Conservation (phyloP, 2,888 invertebrate species). For the Siphlonurus alternatus region DNA sequence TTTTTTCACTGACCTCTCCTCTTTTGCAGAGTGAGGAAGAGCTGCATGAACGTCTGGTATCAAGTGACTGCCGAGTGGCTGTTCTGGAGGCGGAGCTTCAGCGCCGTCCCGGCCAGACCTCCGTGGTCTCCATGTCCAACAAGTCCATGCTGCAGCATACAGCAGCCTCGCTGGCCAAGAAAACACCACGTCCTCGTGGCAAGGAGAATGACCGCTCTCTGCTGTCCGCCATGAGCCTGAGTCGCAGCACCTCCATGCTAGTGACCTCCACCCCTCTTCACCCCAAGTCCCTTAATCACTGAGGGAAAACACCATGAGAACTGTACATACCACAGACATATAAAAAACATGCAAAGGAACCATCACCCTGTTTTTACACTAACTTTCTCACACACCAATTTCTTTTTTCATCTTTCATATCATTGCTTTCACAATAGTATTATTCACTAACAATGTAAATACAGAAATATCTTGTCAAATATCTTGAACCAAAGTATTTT, state of each 20-base stretch:
- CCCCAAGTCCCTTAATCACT: background rate
- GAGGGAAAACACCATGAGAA: too few relatives aligned
- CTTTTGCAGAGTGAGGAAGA: slow-evolving; percentile 1
- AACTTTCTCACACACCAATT: too few relatives aligned
- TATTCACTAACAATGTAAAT: too few relatives aligned
- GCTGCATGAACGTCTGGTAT: background rate
- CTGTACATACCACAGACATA: background rate
- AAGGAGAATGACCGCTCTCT: background rate
- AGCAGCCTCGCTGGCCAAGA: background rate
- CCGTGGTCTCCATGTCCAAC: background rate
- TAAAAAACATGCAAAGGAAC: background rate
- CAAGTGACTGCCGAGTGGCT: background rate
- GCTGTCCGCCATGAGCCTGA: background rate
- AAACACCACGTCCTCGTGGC: background rate
- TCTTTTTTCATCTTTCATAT: too few relatives aligned
- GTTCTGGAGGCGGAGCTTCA: background rate
- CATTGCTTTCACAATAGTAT: too few relatives aligned
- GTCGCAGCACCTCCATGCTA: background rate
- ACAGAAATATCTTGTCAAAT: too few relatives aligned
- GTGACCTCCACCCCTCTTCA: background rate
- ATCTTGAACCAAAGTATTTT: too few relatives aligned
- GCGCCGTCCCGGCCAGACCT: background rate
- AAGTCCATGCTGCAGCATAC: background rate
- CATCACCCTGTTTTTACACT: too few relatives aligned
- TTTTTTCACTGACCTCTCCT: too few relatives aligned